Percentiles rank a stretch among this genome's conserved stretches.
Conservation (phyloP, 2,113 vertebrate genomes). For the Cyphomyrus discorhynchus region DNA sequence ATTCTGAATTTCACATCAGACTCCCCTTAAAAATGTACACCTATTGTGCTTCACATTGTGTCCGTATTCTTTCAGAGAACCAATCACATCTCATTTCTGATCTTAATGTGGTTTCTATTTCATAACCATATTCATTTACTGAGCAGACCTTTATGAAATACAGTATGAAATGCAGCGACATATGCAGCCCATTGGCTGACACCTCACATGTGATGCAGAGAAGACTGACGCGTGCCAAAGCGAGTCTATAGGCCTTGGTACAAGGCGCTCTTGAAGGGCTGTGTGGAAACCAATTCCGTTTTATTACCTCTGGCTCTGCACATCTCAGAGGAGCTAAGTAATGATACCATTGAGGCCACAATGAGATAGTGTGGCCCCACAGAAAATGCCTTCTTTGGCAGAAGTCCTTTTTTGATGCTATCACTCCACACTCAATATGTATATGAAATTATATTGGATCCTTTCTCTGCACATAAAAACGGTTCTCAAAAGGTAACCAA, state of each 20-base stretch:
- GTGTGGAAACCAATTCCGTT: neutral
- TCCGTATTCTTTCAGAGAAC: neutral
- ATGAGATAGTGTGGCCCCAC: neutral
- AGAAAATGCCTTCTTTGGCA: neutral
- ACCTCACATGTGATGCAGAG: neutral
- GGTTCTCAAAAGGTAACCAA: neutral
- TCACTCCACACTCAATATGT: neutral
- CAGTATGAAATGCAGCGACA: too few relatives aligned
- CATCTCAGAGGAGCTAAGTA: neutral
- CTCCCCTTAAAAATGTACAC: neutral
- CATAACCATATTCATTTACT: neutral
- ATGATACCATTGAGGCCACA: neutral
- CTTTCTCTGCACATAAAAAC: neutral
- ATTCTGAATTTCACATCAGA: neutral
- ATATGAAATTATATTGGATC: neutral
- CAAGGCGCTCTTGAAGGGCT: neutral
- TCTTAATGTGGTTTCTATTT: neutral
- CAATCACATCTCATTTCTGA: neutral
- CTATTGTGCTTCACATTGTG: neutral
- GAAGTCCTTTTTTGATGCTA: neutral
- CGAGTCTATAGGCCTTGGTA: neutral
- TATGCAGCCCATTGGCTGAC: neutral
- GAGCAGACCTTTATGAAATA: neutral
- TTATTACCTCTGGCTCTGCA: constrained; percentile 6
- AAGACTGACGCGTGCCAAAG: neutral